Conservation (phyloP, 1,140 invertebrate genomes). For the Nephotettix cincticeps region DNA sequence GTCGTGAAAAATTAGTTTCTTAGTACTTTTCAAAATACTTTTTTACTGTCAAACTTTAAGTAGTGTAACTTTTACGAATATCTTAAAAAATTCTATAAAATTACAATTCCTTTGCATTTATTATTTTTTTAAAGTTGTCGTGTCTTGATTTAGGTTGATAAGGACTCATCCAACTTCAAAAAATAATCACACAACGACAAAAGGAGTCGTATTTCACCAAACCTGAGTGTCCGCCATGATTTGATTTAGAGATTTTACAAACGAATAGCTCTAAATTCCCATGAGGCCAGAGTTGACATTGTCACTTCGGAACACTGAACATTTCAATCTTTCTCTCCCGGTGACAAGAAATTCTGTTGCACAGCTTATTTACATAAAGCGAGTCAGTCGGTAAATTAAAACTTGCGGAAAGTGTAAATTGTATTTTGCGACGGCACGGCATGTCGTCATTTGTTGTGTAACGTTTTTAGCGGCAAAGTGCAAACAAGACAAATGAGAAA, state of each 20-base stretch:
- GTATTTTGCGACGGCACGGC: background rate
- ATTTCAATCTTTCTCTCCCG: constrained; percentile 6
- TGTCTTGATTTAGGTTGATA: too few relatives aligned
- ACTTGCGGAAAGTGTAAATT: constrained; percentile 6
- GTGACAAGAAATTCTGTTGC: background rate
- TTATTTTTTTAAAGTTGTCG: too few relatives aligned
- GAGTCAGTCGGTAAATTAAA: constrained; percentile 2
- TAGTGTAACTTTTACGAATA: too few relatives aligned
- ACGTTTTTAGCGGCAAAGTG: background rate
- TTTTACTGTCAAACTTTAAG: too few relatives aligned
- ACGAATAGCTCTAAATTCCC: background rate
- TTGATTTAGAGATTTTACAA: constrained; percentile 4
- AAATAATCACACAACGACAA: too few relatives aligned
- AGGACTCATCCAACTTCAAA: too few relatives aligned
- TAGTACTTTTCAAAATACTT: too few relatives aligned
- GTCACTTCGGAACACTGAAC: background rate
- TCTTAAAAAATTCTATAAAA: too few relatives aligned
- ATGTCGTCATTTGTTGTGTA: background rate
- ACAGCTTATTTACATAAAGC: constrained; percentile 8
- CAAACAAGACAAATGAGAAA: constrained; percentile 4
- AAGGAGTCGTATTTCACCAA: too few relatives aligned
- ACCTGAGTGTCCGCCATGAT: background rate
- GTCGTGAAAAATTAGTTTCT: too few relatives aligned
- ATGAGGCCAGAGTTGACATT: background rate
- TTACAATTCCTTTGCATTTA: too few relatives aligned